These are phyloP conservation scores for Limnephilus rhombicus DNA, from an alignment of 2,888 invertebrate genomes.

Conservation along the genomic window DNA sequence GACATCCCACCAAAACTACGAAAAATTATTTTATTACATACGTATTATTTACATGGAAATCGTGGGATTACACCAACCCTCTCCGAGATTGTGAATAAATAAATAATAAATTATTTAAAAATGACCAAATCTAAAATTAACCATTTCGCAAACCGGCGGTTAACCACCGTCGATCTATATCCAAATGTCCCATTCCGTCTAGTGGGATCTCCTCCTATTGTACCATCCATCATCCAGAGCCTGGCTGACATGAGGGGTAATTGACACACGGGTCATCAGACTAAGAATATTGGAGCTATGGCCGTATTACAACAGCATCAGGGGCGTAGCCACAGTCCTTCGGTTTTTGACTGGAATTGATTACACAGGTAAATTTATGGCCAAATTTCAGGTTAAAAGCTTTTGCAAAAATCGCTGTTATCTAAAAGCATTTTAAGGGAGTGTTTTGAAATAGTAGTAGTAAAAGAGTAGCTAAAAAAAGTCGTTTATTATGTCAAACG, in stretches of 20 bases:
- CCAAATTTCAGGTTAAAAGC: not conserved
- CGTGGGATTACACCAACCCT: too few species aligned
- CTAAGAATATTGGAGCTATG: not conserved
- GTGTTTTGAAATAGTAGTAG: too few species aligned
- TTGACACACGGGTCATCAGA: not conserved
- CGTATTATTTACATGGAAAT: too few species aligned
- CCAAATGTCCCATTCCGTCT: constrained; percentile 1
- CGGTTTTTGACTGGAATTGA: not conserved
- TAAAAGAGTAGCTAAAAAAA: too few species aligned
- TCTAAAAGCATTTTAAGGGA: too few species aligned
- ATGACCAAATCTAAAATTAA: not conserved
- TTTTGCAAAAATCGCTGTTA: not conserved
- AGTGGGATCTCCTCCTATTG: not conserved
- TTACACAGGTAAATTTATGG: not conserved
- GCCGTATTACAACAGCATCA: not conserved
- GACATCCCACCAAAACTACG: too few species aligned
- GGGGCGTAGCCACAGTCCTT: not conserved
- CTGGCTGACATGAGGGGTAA: constrained; percentile 27
- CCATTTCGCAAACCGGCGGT: not conserved
- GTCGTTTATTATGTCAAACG: too few species aligned
- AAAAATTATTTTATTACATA: too few species aligned
- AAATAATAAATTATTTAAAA: too few species aligned
- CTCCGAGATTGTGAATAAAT: too few species aligned
- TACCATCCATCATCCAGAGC: constrained; percentile 28
- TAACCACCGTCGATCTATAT: not conserved